Percentiles rank a stretch among this genome's conserved stretches.
Evolutionary conservation across 1,140 invertebrate species (phyloP).

Genomic region (Cydia strobilella): DNA sequence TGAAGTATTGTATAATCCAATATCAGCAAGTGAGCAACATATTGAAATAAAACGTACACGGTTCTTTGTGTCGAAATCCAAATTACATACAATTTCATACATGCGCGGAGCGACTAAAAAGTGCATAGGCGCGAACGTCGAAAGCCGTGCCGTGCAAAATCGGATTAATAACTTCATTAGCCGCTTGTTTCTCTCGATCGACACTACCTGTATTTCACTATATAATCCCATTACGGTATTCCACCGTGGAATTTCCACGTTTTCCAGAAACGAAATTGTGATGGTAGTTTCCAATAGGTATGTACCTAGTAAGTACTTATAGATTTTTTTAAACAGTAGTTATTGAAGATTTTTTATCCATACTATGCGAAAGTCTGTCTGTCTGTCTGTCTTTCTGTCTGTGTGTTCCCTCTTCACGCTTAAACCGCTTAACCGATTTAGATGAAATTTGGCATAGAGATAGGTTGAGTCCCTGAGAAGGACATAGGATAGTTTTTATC

Average conservation of each 20-base stretch:
- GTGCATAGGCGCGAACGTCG: conserved; percentile 54
- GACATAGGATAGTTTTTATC: too few species aligned
- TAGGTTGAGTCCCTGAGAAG: too few species aligned
- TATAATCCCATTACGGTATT: conserved; percentile 74
- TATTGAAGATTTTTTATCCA: too few species aligned
- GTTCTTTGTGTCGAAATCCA: conserved; percentile 9
- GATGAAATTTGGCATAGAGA: too few species aligned
- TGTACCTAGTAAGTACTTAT: too few species aligned
- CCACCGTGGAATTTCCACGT: conserved; percentile 44
- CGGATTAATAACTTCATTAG: conserved; percentile 79
- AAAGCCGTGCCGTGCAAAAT: conserved; percentile 72
- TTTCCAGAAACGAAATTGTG: conserved; percentile 52
- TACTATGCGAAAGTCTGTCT: too few species aligned
- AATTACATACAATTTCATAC: conserved; percentile 38
- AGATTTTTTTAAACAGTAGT: too few species aligned
- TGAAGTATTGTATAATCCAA: too few species aligned
- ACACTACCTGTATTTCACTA: conserved; percentile 74
- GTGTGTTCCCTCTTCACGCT: too few species aligned
- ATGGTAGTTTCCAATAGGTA: not conserved
- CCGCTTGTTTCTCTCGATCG: conserved; percentile 77
- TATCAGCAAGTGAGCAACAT: too few species aligned
- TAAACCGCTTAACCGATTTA: too few species aligned
- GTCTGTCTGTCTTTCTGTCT: too few species aligned
- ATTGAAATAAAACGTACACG: not conserved
- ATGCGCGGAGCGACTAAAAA: conserved; percentile 55